Base-by-base conservation (phyloP, 2,113 vertebrate genomes). In the Apeltes quadracus region DNA sequence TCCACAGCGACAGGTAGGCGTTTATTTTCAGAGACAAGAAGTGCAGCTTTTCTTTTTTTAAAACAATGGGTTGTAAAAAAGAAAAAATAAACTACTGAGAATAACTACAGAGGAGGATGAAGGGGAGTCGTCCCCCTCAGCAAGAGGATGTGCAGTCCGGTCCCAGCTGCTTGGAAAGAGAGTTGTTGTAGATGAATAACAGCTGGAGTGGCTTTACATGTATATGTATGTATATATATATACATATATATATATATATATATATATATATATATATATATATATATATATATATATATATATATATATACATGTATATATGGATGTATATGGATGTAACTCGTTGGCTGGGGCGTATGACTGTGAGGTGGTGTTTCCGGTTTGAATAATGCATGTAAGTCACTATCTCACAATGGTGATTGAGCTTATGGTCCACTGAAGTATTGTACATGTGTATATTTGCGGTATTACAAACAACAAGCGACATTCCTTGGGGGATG, bases 1-100 rank as follows among this genome's bases (percentile, higher is more conserved):
- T 76, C 75, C 72, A 43, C 65, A 56, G 67, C 5, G 39, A 73
- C 34, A 76, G 71, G 67, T 2, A 59, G 25, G 14, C n/a, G 0
- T 87, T 83, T 89, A 61, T 85, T 89, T 85, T 88, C 62, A 86
- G 78, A 86, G 81, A 88, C 86, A 85, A 90, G 69, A 89, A 83
- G 50, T 57, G 74, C 57, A 80, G 78, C 82, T 34, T 34, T 34
- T 84, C 88, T 84, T 43, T 51, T 23, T 2, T 13, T 75, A 80
- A 85, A 86, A 91, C 85, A 90, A 91, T 89, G 67, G 71, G 46
- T 54, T 74, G 73, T 75, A 36, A 69, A 51, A 76, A 69, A 69
- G 66, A 46, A 72, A 39, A 43, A 61, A 32, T n/a, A 61, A 78
- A 55, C 65, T 46, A 61, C 61, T 56, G 75, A 76, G 77, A 89